phyloP scores from a whole-genome alignment of 2,113 vertebrate genomes.

The Riparia riparia region DNA sequence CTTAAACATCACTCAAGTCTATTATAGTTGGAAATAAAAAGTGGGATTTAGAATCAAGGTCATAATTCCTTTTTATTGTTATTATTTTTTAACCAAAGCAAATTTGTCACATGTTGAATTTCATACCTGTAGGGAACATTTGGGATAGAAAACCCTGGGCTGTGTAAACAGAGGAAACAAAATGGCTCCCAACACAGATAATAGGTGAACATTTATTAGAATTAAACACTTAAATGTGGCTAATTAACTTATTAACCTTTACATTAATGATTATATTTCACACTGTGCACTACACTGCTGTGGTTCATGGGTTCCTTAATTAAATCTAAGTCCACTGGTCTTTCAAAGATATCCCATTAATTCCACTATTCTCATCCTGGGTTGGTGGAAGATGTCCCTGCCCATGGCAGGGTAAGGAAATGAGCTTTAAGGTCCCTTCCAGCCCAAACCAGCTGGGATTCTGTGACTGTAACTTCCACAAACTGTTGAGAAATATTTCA shows the following conservation, averaged over 20 bases:
- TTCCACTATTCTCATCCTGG: background rate
- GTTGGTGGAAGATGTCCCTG: background rate
- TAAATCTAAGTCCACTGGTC: constrained; percentile 58
- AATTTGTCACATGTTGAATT: background rate
- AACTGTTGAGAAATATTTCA: background rate
- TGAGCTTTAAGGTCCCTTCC: background rate
- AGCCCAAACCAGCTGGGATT: background rate
- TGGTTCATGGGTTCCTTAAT: constrained; percentile 70
- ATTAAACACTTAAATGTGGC: constrained; percentile 73
- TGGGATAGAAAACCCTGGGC: background rate
- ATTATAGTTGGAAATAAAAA: background rate
- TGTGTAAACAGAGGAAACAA: constrained; percentile 38
- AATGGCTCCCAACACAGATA: constrained; percentile 38
- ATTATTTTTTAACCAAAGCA: background rate
- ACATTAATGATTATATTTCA: constrained; percentile 72
- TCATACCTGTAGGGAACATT: background rate
- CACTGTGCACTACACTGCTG: constrained; percentile 55
- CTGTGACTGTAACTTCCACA: background rate
- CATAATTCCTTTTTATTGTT: background rate
- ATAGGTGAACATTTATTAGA: constrained; percentile 61
- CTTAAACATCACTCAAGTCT: background rate
- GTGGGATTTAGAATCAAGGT: background rate
- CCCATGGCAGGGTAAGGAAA: background rate
- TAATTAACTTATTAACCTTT: constrained; percentile 81
- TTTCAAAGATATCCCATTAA: constrained; percentile 49